These are phyloP conservation scores for Nesogale talazaci DNA, from an alignment of 2,113 vertebrate species.

Conservation along the genomic window DNA sequence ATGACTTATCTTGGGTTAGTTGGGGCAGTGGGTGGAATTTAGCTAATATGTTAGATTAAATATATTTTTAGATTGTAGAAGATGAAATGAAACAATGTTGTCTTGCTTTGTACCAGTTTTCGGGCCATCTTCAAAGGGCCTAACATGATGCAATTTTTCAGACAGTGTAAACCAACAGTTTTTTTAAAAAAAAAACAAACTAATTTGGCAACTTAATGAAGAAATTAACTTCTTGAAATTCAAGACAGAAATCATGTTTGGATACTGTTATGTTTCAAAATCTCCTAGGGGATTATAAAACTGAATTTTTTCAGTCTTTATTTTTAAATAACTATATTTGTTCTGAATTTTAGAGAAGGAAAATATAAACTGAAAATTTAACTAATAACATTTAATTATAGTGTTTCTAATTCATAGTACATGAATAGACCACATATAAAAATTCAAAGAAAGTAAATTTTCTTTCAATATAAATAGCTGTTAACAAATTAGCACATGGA, in stretches of 20 bases:
- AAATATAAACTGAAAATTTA: slow-evolving; percentile 31
- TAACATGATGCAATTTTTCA: neutral
- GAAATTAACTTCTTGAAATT: slow-evolving; percentile 11
- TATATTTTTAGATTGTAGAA: neutral
- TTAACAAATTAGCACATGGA: neutral
- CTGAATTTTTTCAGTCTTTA: neutral
- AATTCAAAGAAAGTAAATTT: slow-evolving; percentile 2
- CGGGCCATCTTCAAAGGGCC: neutral
- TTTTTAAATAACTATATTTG: neutral
- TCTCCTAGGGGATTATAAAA: neutral
- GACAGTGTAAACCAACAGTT: neutral
- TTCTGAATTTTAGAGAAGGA: slow-evolving; percentile 34
- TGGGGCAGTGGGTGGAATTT: neutral
- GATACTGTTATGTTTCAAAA: slow-evolving; percentile 15
- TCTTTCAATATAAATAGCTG: neutral
- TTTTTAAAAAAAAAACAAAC: neutral
- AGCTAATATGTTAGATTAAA: neutral
- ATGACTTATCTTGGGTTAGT: neutral
- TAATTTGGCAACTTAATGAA: slow-evolving; percentile 31
- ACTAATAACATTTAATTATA: slow-evolving; percentile 35
- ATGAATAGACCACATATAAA: neutral
- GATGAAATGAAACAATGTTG: neutral
- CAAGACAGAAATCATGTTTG: neutral
- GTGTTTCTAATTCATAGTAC: neutral
- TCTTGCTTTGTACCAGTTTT: neutral